Percentiles rank a stretch among this genome's conserved stretches.
Conservation (phyloP, 2,797 vertebrate species). For the Xyrichtys novacula region DNA sequence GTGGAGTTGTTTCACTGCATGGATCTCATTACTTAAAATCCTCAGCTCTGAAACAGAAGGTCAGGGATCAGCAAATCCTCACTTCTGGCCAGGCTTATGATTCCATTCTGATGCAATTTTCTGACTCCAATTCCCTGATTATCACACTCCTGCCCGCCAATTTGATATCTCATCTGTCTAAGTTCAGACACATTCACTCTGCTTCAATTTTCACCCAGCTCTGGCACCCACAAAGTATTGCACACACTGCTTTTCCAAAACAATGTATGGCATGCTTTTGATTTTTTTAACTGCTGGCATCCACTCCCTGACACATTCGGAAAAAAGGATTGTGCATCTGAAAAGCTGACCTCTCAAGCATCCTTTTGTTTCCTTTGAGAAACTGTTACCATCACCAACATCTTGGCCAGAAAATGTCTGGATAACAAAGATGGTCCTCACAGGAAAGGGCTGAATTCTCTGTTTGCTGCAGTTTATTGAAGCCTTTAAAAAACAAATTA, state of each 20-base stretch:
- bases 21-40: constrained; percentile 85
- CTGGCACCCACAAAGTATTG: constrained; percentile 40
- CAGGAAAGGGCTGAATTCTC: background rate
- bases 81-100: constrained; percentile 79
- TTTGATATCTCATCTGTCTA: constrained; percentile 74
- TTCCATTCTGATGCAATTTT: constrained; percentile 84
- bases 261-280: constrained; percentile 31
- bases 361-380: background rate
- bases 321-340: constrained; percentile 15
- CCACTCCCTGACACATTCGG: constrained; percentile 3
- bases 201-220: constrained; percentile 57
- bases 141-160: constrained; percentile 70
- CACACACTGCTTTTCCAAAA: constrained; percentile 37
- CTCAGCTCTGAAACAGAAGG: constrained; percentile 83
- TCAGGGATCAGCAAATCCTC: constrained; percentile 85
- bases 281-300: constrained; percentile 4
- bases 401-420: background rate
- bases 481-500: background rate
- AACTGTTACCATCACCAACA: background rate
- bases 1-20: constrained; percentile 72
- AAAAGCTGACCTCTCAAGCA: constrained; percentile 13
- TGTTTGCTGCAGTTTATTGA: background rate
- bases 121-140: constrained; percentile 78
- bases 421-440: background rate
- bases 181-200: constrained; percentile 69